Conservation (phyloP, 2,797 vertebrate species). For the Coregonus ussuriensis region DNA sequence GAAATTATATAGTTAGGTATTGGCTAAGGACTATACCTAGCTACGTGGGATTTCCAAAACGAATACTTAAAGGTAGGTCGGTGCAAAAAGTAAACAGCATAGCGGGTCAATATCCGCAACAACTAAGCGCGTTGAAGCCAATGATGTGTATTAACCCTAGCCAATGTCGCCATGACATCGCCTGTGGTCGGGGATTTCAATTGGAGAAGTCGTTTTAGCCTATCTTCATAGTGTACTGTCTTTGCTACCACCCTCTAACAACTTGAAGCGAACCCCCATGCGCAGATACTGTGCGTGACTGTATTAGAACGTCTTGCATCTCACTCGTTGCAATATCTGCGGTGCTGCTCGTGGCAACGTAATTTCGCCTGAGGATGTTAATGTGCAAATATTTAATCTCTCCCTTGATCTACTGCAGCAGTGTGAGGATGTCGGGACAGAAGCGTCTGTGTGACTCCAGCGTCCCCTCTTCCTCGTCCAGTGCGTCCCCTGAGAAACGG, state of each 20-base stretch:
- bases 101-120: no score
- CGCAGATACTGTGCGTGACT: no score
- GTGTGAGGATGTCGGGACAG: slow-evolving; percentile 76
- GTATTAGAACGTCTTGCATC: no score
- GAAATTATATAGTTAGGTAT: not conserved
- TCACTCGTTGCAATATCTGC: no score
- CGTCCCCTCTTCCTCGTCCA: slow-evolving; percentile 66
- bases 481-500: slow-evolving; percentile 74
- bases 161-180: no score
- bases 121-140: no score
- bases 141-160: no score
- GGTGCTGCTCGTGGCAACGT: no score
- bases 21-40: not conserved
- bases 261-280: not conserved
- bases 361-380: not conserved
- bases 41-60: not conserved
- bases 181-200: no score
- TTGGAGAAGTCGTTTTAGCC: not conserved
- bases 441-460: slow-evolving; percentile 77
- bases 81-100: no score
- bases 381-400: not conserved
- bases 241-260: no score
- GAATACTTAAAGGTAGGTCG: not conserved
- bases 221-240: not conserved
- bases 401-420: slow-evolving; percentile 25